Evolutionary conservation across 2,113 vertebrate genomes (phyloP).

Genomic region (Campylomormyrus tamandua): DNA sequence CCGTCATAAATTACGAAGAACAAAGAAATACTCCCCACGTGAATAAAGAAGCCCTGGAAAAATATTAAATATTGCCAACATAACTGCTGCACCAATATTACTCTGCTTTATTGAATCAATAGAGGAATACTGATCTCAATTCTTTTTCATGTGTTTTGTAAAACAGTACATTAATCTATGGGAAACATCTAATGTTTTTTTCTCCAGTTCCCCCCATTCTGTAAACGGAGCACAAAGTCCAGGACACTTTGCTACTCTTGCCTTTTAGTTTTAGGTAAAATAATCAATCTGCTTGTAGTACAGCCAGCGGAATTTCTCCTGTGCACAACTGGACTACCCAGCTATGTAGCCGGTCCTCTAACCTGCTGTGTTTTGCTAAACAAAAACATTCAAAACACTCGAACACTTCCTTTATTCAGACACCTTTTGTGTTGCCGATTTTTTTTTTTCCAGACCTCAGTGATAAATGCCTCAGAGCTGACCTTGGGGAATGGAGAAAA

Average conservation of each 20-base stretch:
- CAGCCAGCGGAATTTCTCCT: not conserved
- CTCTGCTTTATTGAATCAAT: not conserved
- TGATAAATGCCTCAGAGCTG: not conserved
- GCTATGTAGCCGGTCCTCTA: no score
- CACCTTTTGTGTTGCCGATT: not conserved
- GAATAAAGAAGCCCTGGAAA: not conserved
- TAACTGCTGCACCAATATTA: not conserved
- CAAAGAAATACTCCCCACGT: not conserved
- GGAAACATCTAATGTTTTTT: not conserved
- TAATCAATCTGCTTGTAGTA: not conserved
- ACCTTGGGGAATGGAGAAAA: not conserved
- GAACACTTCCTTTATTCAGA: not conserved
- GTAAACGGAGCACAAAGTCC: not conserved
- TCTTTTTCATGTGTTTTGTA: not conserved
- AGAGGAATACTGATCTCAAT: not conserved
- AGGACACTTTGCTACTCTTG: not conserved
- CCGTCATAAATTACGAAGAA: not conserved
- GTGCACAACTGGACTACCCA: not conserved
- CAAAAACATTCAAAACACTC: conserved; percentile 1
- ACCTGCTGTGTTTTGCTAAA: not conserved
- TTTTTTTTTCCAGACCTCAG: not conserved
- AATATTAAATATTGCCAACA: not conserved
- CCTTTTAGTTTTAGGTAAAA: not conserved
- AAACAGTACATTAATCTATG: not conserved
- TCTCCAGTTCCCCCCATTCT: not conserved